Percentiles rank a stretch among this genome's conserved stretches.
Conservation (phyloP, 2,888 invertebrate species). For the Nephrotoma flavescens region DNA sequence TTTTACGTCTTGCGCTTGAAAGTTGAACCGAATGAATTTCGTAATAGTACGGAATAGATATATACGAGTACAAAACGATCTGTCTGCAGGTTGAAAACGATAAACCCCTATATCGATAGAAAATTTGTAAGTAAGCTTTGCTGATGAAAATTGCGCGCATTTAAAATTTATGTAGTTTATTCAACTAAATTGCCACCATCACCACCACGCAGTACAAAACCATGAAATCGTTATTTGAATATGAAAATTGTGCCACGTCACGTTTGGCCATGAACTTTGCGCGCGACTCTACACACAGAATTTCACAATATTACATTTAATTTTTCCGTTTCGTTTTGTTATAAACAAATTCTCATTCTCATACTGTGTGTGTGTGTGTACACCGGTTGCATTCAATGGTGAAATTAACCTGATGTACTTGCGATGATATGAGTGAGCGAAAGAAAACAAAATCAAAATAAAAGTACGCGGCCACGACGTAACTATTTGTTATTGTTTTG, state of each 20-base stretch:
- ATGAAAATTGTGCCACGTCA: not conserved
- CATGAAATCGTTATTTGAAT: not conserved
- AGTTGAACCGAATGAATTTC: too few relatives aligned
- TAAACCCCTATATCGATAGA: too few relatives aligned
- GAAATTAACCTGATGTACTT: not conserved
- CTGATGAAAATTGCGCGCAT: too few relatives aligned
- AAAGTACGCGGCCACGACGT: not conserved
- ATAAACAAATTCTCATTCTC: not conserved
- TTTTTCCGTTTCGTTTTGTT: not conserved
- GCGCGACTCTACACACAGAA: not conserved
- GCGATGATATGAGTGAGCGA: too few relatives aligned
- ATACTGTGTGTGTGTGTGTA: not conserved
- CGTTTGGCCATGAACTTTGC: not conserved
- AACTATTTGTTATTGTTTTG: not conserved
- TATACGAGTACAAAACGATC: too few relatives aligned
- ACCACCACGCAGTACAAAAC: too few relatives aligned
- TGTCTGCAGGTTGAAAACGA: too few relatives aligned
- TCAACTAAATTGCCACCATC: too few relatives aligned
- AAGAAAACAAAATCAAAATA: not conserved
- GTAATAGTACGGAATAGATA: too few relatives aligned
- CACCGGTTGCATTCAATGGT: not conserved
- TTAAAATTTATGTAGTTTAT: too few relatives aligned
- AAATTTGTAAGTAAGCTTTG: too few relatives aligned
- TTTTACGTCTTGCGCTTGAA: not conserved
- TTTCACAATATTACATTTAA: not conserved